Evolutionary conservation across 2,113 vertebrate genomes (phyloP).

Genomic region (Ailurus styani): DNA sequence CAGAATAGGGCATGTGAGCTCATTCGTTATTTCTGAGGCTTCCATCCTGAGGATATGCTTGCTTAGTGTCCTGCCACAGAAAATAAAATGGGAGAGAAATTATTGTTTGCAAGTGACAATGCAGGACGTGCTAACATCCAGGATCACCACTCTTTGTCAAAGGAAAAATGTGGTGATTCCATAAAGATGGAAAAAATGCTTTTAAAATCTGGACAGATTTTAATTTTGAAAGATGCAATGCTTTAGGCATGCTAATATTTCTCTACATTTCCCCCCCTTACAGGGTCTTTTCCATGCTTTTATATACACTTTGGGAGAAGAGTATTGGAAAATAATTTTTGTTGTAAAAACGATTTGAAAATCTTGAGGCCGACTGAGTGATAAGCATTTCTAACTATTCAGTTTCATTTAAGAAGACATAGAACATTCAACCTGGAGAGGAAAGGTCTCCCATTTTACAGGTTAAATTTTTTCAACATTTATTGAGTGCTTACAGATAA

Average conservation of each 20-base stretch:
- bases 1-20: neutral
- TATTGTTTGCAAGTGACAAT: neutral
- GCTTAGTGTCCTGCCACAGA: neutral
- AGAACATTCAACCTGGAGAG: neutral
- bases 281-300: neutral
- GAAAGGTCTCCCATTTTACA: neutral
- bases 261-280: neutral
- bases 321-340: neutral
- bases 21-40: neutral
- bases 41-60: neutral
- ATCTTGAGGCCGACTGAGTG: neutral
- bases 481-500: neutral
- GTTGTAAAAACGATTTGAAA: neutral
- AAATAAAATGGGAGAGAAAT: neutral
- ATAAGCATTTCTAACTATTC: neutral
- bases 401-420: conserved; percentile 5
- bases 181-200: neutral
- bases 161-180: neutral
- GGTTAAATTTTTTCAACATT: neutral
- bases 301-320: neutral
- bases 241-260: neutral
- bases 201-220: conserved; percentile 13
- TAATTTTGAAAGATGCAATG: neutral
- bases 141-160: neutral
- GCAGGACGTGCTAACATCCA: neutral